Percentiles rank a stretch among this genome's conserved stretches.
These are phyloP conservation scores for Caenorhabditis afra DNA, from an alignment of 2,888 invertebrate genomes.

Conservation along the genomic window DNA sequence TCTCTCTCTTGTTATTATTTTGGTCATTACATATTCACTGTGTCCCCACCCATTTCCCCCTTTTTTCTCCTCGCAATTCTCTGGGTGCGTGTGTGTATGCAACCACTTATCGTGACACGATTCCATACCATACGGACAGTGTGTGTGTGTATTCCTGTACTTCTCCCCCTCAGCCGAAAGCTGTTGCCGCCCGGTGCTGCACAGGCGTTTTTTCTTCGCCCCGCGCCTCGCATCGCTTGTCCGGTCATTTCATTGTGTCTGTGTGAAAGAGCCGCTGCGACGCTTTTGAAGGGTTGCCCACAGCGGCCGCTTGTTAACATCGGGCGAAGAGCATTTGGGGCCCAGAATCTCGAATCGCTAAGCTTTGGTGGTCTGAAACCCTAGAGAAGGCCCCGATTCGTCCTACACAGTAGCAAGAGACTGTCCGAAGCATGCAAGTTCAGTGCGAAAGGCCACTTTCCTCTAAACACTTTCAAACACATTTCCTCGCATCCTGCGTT, in stretches of 20 bases:
- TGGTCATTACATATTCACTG: conserved; percentile 5
- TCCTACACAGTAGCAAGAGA: too few species aligned
- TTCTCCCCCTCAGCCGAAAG: conserved; percentile 8
- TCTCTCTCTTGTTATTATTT: background rate
- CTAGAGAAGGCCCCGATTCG: too few species aligned
- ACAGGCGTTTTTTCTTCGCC: conserved; percentile 37
- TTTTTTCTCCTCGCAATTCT: background rate
- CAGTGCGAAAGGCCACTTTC: too few species aligned
- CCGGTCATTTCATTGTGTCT: conserved; percentile 3
- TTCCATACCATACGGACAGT: conserved; percentile 8
- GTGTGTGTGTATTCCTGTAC: conserved; percentile 18
- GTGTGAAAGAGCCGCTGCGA: too few species aligned
- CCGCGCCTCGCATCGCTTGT: background rate
- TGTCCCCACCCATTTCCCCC: background rate
- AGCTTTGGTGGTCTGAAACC: too few species aligned
- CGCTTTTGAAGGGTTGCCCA: background rate
- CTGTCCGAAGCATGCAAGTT: too few species aligned
- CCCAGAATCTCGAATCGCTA: too few species aligned
- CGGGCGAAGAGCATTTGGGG: too few species aligned
- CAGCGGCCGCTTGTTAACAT: too few species aligned
- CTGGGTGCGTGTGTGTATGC: conserved; percentile 8
- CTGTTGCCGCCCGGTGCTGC: conserved; percentile 15
- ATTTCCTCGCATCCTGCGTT: too few species aligned
- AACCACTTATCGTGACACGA: conserved; percentile 53
- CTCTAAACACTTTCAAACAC: too few species aligned